phyloP scores from a whole-genome alignment of 2,888 invertebrate genomes.

The Daptonema setosum region DNA sequence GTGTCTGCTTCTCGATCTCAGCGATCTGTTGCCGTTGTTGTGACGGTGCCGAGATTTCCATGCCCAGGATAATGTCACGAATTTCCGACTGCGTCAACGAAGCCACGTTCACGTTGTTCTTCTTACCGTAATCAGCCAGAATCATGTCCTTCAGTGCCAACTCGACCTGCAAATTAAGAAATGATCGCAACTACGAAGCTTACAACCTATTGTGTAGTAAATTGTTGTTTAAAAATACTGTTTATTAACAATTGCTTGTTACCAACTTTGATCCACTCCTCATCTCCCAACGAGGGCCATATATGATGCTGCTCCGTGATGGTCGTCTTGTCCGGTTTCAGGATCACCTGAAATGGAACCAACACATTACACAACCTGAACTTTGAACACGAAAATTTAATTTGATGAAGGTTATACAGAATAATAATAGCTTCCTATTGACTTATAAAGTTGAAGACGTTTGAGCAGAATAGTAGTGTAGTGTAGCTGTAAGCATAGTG shows the following conservation, averaged over 20 bases:
- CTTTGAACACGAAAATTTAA: no score
- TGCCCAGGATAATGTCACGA: slow-evolving; percentile 91
- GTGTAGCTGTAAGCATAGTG: no score
- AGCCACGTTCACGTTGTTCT: slow-evolving; percentile 97
- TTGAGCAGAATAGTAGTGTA: no score
- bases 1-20: slow-evolving; percentile 97
- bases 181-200: no score
- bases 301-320: slow-evolving; percentile 98
- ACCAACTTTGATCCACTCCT: slow-evolving; percentile 89
- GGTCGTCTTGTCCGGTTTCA: slow-evolving; percentile 96
- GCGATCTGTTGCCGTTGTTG: slow-evolving; percentile 97
- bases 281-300: slow-evolving; percentile 89
- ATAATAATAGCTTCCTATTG: no score
- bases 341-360: slow-evolving; percentile 41
- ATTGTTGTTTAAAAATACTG: neutral
- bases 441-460: no score
- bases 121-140: slow-evolving; percentile 95
- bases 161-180: slow-evolving; percentile 49
- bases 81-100: slow-evolving; percentile 97
- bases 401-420: no score
- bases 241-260: no score
- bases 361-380: neutral
- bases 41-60: slow-evolving; percentile 98
- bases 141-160: slow-evolving; percentile 93
- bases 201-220: neutral